Evolutionary conservation across 2,888 invertebrate genomes (phyloP).

Genomic region (Taenaris catops): DNA sequence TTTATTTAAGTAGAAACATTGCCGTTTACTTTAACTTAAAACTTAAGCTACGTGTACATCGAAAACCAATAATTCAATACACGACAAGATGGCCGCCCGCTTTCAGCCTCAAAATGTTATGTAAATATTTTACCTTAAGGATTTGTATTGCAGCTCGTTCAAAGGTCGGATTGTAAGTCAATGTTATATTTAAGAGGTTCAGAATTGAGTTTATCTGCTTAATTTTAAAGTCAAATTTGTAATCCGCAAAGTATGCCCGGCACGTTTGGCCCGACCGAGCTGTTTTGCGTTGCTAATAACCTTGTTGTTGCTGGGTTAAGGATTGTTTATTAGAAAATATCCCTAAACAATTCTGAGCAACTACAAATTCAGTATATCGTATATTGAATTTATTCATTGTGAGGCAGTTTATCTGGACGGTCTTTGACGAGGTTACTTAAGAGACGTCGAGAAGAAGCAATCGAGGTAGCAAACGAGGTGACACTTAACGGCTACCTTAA

Average conservation of each 20-base stretch:
- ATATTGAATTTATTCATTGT: too few relatives aligned
- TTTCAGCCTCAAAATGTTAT: slow-evolving; percentile 8
- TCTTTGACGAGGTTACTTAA: too few relatives aligned
- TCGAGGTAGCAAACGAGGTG: too few relatives aligned
- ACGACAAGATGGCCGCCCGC: slow-evolving; percentile 1
- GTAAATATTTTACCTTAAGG: background rate
- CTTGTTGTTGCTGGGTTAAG: slow-evolving; percentile 33
- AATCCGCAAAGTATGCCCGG: slow-evolving; percentile 52
- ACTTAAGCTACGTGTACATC: too few relatives aligned
- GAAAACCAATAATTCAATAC: too few relatives aligned
- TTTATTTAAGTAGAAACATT: too few relatives aligned
- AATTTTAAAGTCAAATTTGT: slow-evolving; percentile 66
- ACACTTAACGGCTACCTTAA: too few relatives aligned
- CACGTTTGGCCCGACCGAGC: slow-evolving; percentile 37
- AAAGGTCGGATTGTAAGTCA: slow-evolving; percentile 39
- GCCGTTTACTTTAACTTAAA: too few relatives aligned
- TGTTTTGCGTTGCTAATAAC: slow-evolving; percentile 51
- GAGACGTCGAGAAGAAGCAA: too few relatives aligned
- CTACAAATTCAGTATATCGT: too few relatives aligned
- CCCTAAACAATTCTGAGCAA: slow-evolving; percentile 1
- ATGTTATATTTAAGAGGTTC: slow-evolving; percentile 40
- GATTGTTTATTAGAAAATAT: slow-evolving; percentile 21
- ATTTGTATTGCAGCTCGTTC: background rate
- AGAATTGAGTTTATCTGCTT: slow-evolving; percentile 50
- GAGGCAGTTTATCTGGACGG: too few relatives aligned